Evolutionary conservation across 2,797 vertebrate species (phyloP).

Genomic region (Valencia hispanica): DNA sequence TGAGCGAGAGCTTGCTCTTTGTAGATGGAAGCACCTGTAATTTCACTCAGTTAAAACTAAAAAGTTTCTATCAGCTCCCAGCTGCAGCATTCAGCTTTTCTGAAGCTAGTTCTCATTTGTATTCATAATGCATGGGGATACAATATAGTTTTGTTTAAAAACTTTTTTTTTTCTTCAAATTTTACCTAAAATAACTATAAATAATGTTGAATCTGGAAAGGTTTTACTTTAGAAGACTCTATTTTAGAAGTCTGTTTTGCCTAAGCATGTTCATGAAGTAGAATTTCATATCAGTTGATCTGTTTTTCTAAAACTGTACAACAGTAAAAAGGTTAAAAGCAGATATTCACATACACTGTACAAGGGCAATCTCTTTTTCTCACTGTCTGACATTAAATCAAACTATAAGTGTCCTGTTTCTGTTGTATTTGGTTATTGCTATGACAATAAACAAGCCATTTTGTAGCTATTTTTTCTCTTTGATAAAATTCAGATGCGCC

Average conservation of each 20-base stretch:
- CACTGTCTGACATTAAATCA: background rate
- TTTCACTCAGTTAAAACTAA: slow-evolving; percentile 23
- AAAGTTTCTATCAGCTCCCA: slow-evolving; percentile 37
- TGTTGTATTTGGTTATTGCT: background rate
- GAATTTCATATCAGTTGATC: background rate
- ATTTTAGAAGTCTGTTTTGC: no score
- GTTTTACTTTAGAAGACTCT: background rate
- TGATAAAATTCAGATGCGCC: background rate
- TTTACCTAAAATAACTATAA: no score
- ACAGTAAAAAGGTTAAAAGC: background rate
- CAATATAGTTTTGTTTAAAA: background rate
- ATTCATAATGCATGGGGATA: slow-evolving; percentile 11
- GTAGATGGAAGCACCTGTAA: slow-evolving; percentile 54
- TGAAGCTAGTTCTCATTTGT: slow-evolving; percentile 9
- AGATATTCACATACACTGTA: background rate
- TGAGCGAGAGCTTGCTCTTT: slow-evolving; percentile 19
- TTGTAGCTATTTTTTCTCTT: background rate
- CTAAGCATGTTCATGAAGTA: background rate
- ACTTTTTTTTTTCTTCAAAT: no score
- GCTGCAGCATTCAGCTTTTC: slow-evolving; percentile 18
- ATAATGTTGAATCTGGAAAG: background rate
- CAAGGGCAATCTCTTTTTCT: background rate
- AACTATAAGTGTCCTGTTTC: background rate
- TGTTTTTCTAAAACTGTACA: background rate
- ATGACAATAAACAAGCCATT: background rate